Conservation (phyloP, 2,888 invertebrate genomes). For the Trisateles emortualis region DNA sequence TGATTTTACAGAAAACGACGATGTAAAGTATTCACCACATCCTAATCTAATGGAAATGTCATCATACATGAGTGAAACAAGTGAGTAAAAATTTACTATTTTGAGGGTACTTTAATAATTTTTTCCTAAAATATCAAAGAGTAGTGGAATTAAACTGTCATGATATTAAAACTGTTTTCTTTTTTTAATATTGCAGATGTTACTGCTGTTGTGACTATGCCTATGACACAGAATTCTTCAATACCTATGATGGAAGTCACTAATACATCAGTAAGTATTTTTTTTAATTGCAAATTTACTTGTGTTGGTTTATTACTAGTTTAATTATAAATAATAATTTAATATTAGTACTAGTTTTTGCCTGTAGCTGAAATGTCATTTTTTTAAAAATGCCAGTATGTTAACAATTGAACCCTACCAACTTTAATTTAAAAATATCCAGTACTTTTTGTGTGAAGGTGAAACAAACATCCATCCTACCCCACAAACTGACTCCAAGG, state of each 20-base stretch:
- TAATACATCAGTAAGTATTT: slow-evolving; percentile 77
- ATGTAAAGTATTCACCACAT: slow-evolving; percentile 75
- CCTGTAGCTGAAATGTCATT: too few species aligned
- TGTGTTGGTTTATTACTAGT: too few species aligned
- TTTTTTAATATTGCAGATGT: slow-evolving; percentile 69
- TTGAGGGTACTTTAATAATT: not conserved
- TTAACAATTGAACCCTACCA: too few species aligned
- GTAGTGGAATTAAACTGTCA: not conserved
- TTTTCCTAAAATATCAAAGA: not conserved
- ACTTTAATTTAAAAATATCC: too few species aligned
- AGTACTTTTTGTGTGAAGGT: too few species aligned
- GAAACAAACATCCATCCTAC: too few species aligned
- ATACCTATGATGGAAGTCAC: slow-evolving; percentile 83
- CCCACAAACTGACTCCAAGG: too few species aligned
- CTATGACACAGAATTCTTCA: slow-evolving; percentile 78
- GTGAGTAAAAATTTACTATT: slow-evolving; percentile 59
- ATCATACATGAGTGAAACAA: slow-evolving; percentile 83
- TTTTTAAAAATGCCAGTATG: too few species aligned
- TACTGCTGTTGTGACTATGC: slow-evolving; percentile 83
- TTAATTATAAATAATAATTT: too few species aligned
- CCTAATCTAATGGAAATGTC: slow-evolving; percentile 81
- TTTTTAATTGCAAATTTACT: not conserved
- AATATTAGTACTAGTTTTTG: too few species aligned
- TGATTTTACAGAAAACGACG: slow-evolving; percentile 70
- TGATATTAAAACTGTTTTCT: slow-evolving; percentile 1